Evolutionary conservation across 2,113 vertebrate genomes (phyloP).

Genomic region (Arothron firmamentum): DNA sequence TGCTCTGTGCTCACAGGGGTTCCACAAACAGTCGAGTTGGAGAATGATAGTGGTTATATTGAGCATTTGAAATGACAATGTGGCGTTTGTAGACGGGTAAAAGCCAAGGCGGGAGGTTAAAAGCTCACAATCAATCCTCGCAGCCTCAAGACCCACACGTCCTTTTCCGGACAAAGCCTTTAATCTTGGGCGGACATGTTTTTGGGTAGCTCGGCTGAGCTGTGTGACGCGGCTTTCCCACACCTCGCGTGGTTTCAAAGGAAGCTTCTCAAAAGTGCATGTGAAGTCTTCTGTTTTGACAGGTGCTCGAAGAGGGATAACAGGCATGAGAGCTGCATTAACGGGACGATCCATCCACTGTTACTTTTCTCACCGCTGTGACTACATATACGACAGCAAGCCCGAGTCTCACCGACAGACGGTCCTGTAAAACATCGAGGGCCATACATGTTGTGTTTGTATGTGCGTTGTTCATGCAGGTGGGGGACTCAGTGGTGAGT

Average conservation of each 20-base stretch:
- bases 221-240: slow-evolving; percentile 15
- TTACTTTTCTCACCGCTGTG: slow-evolving; percentile 36
- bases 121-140: slow-evolving; percentile 16
- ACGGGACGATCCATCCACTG: slow-evolving; percentile 50
- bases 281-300: slow-evolving; percentile 68
- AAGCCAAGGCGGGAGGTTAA: neutral
- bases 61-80: slow-evolving; percentile 7
- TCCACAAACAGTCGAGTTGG: neutral
- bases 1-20: slow-evolving; percentile 18
- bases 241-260: slow-evolving; percentile 25
- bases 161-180: slow-evolving; percentile 37
- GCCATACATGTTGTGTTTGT: slow-evolving; percentile 21
- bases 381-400: slow-evolving; percentile 49
- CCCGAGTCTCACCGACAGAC: slow-evolving; percentile 8
- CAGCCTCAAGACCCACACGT: neutral
- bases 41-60: neutral
- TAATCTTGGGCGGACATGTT: slow-evolving; percentile 30
- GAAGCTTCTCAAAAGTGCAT: slow-evolving; percentile 34
- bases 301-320: slow-evolving; percentile 66
- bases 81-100: neutral
- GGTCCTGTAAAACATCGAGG: neutral
- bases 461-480: slow-evolving; percentile 1
- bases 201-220: slow-evolving; percentile 4
- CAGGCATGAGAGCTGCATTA: slow-evolving; percentile 59
- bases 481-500: slow-evolving; percentile 20